Conservation (phyloP, 2,113 vertebrate species). For the Ellobius talpinus region DNA sequence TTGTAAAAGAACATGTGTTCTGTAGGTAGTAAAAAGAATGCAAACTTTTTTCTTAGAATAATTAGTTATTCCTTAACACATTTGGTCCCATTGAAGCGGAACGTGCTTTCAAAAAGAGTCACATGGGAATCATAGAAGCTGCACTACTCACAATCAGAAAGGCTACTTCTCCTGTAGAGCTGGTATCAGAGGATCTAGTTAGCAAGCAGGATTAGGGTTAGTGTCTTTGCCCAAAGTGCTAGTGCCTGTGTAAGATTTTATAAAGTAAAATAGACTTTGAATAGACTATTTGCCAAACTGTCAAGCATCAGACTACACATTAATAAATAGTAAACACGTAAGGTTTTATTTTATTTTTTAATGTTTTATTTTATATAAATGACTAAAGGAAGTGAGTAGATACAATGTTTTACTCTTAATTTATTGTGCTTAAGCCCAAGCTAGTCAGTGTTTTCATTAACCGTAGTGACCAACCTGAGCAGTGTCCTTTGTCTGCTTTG, state of each 20-base stretch:
- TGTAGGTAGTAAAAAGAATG: neutral
- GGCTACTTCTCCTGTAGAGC: neutral
- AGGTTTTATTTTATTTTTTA: neutral
- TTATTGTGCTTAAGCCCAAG: neutral
- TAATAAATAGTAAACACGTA: conserved; percentile 19
- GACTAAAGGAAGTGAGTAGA: neutral
- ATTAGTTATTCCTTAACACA: neutral
- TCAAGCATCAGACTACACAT: conserved; percentile 71
- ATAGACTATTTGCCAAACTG: conserved; percentile 80
- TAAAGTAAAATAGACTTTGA: conserved; percentile 64
- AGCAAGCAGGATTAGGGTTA: neutral
- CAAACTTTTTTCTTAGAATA: neutral
- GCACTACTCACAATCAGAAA: neutral
- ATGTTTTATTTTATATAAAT: neutral
- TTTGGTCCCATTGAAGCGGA: neutral
- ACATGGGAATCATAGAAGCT: neutral
- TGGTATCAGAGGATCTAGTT: neutral
- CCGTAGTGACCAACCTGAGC: neutral
- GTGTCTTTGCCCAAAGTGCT: conserved; percentile 51
- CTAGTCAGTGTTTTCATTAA: neutral
- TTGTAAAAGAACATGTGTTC: conserved; percentile 45
- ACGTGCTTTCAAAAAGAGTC: neutral
- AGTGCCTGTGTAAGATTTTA: conserved; percentile 66
- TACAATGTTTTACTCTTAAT: neutral
- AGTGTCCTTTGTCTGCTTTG: neutral